Evolutionary conservation across 2,113 vertebrate genomes (phyloP).

Genomic region (Pelobates fuscus): DNA sequence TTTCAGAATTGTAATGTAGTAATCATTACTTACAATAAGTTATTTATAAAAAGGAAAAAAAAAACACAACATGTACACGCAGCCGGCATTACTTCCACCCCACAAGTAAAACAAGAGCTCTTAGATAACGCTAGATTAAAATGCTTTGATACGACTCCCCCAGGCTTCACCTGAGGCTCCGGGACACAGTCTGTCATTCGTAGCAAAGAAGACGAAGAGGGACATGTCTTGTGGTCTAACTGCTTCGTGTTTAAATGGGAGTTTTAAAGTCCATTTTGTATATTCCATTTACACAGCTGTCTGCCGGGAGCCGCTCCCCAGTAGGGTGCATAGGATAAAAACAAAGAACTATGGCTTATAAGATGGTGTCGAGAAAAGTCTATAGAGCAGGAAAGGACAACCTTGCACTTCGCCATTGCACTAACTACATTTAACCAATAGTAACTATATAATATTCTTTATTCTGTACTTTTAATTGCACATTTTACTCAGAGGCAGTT

Average conservation of each 20-base stretch:
- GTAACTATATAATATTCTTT: too few species aligned
- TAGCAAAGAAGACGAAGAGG: too few species aligned
- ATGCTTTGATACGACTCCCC: background rate
- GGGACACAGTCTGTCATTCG: background rate
- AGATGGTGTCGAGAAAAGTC: too few species aligned
- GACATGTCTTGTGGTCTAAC: too few species aligned
- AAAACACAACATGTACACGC: background rate
- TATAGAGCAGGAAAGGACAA: too few species aligned
- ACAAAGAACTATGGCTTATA: too few species aligned
- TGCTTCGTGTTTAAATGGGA: background rate
- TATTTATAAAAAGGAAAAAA: constrained; percentile 20
- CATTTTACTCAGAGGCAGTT: too few species aligned
- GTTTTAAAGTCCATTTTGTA: background rate
- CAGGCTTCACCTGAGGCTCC: background rate
- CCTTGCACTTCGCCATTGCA: too few species aligned
- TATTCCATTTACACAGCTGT: background rate
- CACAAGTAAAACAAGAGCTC: background rate
- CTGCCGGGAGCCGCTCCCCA: background rate
- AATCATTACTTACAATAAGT: constrained; percentile 20
- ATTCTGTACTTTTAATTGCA: too few species aligned
- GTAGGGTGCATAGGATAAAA: too few species aligned
- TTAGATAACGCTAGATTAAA: background rate
- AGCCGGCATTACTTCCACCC: background rate
- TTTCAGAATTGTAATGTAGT: background rate
- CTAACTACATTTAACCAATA: too few species aligned